Conservation (phyloP, 2,113 vertebrate species). For the Platichthys flesus region DNA sequence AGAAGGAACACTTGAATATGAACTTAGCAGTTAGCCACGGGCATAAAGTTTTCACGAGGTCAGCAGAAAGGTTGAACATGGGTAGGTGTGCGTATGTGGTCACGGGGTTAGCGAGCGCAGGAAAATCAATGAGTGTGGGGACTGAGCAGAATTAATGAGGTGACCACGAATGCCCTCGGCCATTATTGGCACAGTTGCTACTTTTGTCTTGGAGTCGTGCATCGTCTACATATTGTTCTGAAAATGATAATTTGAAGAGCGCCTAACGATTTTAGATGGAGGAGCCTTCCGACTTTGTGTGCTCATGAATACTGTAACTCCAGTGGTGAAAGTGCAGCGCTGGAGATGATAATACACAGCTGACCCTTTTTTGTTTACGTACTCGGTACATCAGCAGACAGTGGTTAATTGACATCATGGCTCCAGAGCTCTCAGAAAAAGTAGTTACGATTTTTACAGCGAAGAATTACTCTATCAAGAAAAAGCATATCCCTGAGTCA, state of each 20-base stretch:
- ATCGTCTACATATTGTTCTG: constrained; percentile 32
- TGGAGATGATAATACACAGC: constrained; percentile 12
- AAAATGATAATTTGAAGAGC: constrained; percentile 41
- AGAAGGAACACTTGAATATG: constrained; percentile 53
- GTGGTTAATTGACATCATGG: constrained; percentile 1
- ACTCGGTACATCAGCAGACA: constrained; percentile 4
- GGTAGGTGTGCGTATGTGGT: constrained; percentile 63
- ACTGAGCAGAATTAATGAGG: constrained; percentile 65
- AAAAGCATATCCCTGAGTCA: constrained; percentile 57
- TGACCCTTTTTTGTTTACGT: constrained; percentile 17
- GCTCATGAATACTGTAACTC: constrained; percentile 35
- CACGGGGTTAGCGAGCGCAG: constrained; percentile 61
- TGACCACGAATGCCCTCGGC: constrained; percentile 52
- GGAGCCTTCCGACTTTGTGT: constrained; percentile 25
- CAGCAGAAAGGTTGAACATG: constrained; percentile 62
- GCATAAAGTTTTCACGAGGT: constrained; percentile 71
- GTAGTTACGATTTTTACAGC: constrained; percentile 28
- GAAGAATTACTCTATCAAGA: constrained; percentile 38
- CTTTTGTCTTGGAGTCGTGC: constrained; percentile 51
- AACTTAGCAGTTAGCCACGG: constrained; percentile 64
- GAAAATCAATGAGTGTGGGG: constrained; percentile 71
- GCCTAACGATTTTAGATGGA: constrained; percentile 36
- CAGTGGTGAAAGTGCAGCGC: constrained; percentile 14
- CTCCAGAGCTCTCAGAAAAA: constrained; percentile 9
- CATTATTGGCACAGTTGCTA: constrained; percentile 58